Base-by-base conservation (phyloP, 2,888 invertebrate genomes). In the Agriopis marginaria region DNA sequence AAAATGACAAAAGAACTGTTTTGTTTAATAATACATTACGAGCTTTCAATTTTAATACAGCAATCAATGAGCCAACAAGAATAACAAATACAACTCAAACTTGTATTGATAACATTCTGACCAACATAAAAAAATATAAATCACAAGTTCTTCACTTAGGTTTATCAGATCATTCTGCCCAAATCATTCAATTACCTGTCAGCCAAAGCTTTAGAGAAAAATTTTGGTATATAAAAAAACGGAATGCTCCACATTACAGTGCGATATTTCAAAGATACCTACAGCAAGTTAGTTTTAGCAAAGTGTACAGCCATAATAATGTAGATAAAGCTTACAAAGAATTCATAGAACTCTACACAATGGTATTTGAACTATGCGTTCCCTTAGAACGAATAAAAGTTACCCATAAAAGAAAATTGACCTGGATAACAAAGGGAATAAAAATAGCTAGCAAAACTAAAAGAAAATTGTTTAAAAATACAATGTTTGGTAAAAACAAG, bases 391-490 rank as follows among this genome's bases (percentile, higher is more conserved):
- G 10, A 56, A 17, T 17, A 3, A 56, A 56, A 56, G 9, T 56
- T 10, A 17, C 17, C 9, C 17, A 44, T 10, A 56, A 56, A 56
- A 23, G 44, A 56, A 44, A 56, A 44, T 3, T 17, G 3, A 44
- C 8, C 5, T 56, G 56, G 44, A 56, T 17, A 44, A 14, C 56
- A 8, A 56, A 42, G 17, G 42, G 56, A 5, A 56, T 56, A 42
- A 54, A 54, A 40, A 54, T 40, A 54, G n/a, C 54, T 12, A 54
- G 54, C n/a, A 54, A 12, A 12, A 39, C n/a, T n/a, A 54, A 54
- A 40, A 5, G 54, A 40, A 5, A 54, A n/a, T 8, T 44, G 10
- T 44, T 32, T 17, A 17, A 14, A 3, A 56, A 56, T 8, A 17
- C 12, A n/a, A n/a, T 55, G 7, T n/a, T 1, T 32, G 32, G n/a